Conservation (phyloP, 2,888 invertebrate species). For the Chironomus tentans region DNA sequence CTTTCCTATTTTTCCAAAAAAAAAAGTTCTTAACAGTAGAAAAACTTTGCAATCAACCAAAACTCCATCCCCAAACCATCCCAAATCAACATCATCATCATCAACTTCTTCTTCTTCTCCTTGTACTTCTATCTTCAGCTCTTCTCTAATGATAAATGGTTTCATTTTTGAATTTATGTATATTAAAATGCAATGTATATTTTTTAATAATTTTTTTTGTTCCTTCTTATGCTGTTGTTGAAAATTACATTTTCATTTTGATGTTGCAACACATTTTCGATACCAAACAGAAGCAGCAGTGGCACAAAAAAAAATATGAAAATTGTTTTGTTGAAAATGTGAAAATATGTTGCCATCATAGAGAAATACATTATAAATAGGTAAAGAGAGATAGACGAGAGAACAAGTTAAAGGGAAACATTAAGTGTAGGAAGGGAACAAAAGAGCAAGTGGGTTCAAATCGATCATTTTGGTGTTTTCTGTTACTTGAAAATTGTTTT, state of each 20-base stretch:
- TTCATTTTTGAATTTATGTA: slow-evolving; percentile 24
- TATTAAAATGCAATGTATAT: slow-evolving; percentile 27
- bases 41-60: neutral
- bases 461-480: slow-evolving; percentile 26
- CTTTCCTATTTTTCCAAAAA: neutral
- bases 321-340: neutral
- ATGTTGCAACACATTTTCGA: slow-evolving; percentile 20
- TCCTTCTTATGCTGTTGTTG: neutral
- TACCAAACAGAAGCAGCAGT: slow-evolving; percentile 1
- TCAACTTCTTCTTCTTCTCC: neutral
- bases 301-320: neutral
- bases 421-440: neutral
- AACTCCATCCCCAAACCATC: neutral
- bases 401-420: neutral
- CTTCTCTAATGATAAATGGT: slow-evolving; percentile 20
- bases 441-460: slow-evolving; percentile 25
- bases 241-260: slow-evolving; percentile 8
- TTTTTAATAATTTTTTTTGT: neutral
- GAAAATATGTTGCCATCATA: neutral
- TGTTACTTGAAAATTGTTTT: neutral
- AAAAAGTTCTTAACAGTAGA: neutral
- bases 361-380: neutral
- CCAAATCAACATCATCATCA: neutral
- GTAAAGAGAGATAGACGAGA: neutral
- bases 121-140: neutral